Conservation (phyloP, 2,113 vertebrate genomes). For the Vulpes ferrilata region DNA sequence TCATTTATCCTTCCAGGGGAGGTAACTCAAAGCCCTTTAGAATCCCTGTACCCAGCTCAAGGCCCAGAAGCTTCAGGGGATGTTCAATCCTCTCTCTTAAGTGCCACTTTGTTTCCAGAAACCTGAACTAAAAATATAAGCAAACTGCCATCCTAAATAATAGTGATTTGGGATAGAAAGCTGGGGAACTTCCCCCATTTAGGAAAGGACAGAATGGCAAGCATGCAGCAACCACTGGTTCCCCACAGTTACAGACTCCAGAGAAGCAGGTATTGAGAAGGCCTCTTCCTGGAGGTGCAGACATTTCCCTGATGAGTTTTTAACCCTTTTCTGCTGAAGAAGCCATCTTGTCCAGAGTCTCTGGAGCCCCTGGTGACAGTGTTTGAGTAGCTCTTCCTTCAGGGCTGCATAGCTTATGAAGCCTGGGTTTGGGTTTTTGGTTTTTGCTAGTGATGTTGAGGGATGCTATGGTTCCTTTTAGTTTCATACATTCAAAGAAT, state of each 20-base stretch:
- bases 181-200: background rate
- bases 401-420: background rate
- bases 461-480: background rate
- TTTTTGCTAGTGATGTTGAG: background rate
- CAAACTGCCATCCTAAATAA: background rate
- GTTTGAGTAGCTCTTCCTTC: background rate
- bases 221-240: background rate
- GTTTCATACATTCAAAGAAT: background rate
- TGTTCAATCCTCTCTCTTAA: background rate
- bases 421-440: background rate
- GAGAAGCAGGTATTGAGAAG: fast-evolving
- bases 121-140: background rate
- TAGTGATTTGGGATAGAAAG: background rate
- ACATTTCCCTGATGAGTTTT: background rate
- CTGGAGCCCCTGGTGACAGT: background rate
- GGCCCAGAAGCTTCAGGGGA: background rate
- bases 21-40: background rate
- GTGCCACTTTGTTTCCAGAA: background rate
- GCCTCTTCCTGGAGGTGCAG: fast-evolving
- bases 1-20: background rate
- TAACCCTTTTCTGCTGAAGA: background rate
- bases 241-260: background rate
- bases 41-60: background rate
- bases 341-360: background rate
- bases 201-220: background rate